Base-by-base conservation (phyloP, 2,797 vertebrate genomes). In the Halcyon chelicuti region DNA sequence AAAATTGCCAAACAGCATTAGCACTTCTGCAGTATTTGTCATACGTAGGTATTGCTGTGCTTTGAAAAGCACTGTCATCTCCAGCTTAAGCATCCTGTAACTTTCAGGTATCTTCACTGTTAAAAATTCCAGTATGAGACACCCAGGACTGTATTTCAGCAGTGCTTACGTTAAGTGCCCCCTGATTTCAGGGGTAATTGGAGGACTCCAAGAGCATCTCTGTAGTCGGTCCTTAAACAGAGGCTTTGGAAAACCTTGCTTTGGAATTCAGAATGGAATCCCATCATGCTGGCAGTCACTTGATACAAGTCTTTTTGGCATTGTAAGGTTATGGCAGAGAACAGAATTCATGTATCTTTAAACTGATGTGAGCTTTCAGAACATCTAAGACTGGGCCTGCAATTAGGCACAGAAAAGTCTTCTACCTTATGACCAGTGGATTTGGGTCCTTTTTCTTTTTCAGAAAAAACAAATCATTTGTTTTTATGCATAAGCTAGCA, bases 1-100 rank as follows among this genome's bases (percentile, higher is more conserved):
- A 80, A 83, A 71, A 80, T 35, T 85, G 74, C 85, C 91, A 84
- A 81, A 37, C 61, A 93, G 70, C 86, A 57, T 87, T 7, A 80
- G 71, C 88, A 68, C 74, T 82, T 19, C 49, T 46, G 13, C 9
- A 85, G 17, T 65, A 23, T 76, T 94, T 92, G 71, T 79, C 83
- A 68, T 77, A 18, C 67, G 70, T 40, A 14, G 54, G n/a, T 46
- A 18, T 26, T 76, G 51, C 70, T 66, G 47, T 35, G 60, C 74
- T 90, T 74, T 37, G 12, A 37, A 91, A 74, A 20, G 31, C 16
- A 40, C 55, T 35, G 8, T 18, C 86, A 17, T 20, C 42, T 75
- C 74, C 90, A 85, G n/a, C 11, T 74, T 9, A 14, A 58, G 39
- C 4, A 29, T 71, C 83, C 37, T 85, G 62, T 55, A 35, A 8